Percentiles rank a stretch among this genome's conserved stretches.
Evolutionary conservation across 2,113 vertebrate species (phyloP).

Genomic region (Carlito syrichta): DNA sequence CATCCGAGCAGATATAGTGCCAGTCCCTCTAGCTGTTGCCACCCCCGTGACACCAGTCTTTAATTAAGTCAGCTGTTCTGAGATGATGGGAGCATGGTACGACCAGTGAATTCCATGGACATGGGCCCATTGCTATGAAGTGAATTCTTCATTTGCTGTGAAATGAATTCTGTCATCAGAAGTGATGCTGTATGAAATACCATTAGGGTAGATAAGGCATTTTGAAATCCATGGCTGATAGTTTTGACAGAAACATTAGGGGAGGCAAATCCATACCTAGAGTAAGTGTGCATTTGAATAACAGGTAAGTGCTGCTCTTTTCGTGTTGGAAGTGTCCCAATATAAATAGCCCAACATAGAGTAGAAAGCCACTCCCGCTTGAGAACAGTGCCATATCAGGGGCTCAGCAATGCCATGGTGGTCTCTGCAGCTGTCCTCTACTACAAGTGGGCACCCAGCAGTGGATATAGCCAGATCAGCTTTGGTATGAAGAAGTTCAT

Average conservation of each 20-base stretch:
- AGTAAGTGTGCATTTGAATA: background rate
- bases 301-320: background rate
- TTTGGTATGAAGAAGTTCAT: background rate
- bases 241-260: background rate
- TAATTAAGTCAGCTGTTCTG: background rate
- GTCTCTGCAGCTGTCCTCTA: background rate
- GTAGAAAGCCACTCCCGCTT: too few relatives aligned
- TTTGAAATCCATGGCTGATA: background rate
- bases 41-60: background rate
- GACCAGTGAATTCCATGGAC: background rate
- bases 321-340: background rate
- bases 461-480: background rate
- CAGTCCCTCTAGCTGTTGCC: background rate
- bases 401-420: background rate
- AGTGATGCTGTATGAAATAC: background rate
- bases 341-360: background rate
- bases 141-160: background rate
- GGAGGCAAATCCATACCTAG: background rate
- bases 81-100: background rate
- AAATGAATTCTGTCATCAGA: background rate
- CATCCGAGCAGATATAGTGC: background rate
- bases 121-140: background rate
- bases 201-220: background rate
- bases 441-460: background rate
- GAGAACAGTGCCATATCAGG: background rate